Percentiles rank a stretch among this genome's conserved stretches.
Conservation (phyloP, 2,113 vertebrate species). For the Zonotrichia leucophrys region DNA sequence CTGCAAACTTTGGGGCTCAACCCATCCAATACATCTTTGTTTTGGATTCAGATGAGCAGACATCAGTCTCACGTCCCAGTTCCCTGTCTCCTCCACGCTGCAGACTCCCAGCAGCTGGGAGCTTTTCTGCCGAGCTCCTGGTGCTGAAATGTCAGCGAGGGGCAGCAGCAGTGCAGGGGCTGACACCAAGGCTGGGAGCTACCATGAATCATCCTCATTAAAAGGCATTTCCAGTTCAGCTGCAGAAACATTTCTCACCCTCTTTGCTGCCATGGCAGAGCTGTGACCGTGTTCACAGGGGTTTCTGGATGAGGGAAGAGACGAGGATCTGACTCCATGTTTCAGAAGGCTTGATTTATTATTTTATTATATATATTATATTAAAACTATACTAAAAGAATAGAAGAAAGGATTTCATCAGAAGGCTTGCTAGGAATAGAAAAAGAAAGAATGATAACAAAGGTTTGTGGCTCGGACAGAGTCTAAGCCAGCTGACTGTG, state of each 20-base stretch:
- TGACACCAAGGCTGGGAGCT: background rate
- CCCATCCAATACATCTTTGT: background rate
- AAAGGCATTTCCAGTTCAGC: background rate
- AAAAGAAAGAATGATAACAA: too few species aligned
- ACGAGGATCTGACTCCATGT: too few species aligned
- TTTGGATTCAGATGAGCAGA: background rate
- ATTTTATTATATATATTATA: too few species aligned
- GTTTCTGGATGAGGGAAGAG: too few species aligned
- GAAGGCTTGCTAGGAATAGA: too few species aligned
- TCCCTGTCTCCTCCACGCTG: background rate
- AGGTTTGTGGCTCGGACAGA: too few species aligned
- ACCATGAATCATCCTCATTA: background rate
- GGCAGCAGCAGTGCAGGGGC: background rate
- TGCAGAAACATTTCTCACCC: background rate
- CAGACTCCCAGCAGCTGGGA: background rate
- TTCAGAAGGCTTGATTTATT: too few species aligned
- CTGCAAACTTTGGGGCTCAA: background rate
- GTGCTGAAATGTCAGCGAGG: background rate
- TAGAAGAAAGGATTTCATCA: too few species aligned
- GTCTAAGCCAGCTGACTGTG: too few species aligned
- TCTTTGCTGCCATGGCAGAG: background rate
- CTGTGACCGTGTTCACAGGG: too few species aligned
- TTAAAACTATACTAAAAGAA: too few species aligned
- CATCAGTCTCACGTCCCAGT: background rate
- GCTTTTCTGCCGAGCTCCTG: background rate